phyloP scores from a whole-genome alignment of 2,797 vertebrate species.

The Moxostoma hubbsi region DNA sequence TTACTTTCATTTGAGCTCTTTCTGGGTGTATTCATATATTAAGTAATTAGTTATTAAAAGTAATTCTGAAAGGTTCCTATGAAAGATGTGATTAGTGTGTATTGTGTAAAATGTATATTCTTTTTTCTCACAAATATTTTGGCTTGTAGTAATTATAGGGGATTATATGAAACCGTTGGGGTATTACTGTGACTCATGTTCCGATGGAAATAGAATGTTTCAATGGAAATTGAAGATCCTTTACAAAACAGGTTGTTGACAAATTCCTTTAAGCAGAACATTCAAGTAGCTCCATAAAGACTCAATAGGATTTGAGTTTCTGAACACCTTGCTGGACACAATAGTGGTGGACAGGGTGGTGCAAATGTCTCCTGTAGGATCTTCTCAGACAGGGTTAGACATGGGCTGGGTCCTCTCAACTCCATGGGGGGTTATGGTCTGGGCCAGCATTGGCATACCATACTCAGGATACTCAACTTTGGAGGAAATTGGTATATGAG shows the following conservation, averaged over 20 bases:
- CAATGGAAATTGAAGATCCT: conserved; percentile 2
- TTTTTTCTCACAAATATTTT: conserved; percentile 24
- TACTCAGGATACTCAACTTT: conserved; percentile 9
- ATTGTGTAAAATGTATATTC: neutral
- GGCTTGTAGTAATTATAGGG: conserved; percentile 23
- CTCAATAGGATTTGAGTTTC: neutral
- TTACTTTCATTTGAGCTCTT: neutral
- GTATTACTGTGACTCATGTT: conserved; percentile 24
- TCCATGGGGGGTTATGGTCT: conserved; percentile 33
- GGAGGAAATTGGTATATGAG: conserved; percentile 28
- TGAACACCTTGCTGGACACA: neutral
- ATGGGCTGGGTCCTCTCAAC: conserved; percentile 41
- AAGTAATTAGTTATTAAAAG: neutral
- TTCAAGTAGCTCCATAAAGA: neutral
- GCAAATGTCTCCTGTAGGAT: neutral
- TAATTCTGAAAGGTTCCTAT: neutral
- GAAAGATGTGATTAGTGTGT: conserved; percentile 10
- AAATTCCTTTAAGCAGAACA: conserved; percentile 6
- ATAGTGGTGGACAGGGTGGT: neutral
- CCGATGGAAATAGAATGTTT: too few species aligned
- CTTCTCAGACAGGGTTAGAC: conserved; percentile 11
- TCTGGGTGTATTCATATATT: conserved; percentile 12
- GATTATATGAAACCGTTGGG: conserved; percentile 35
- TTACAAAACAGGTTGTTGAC: neutral
- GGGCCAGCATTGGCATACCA: conserved; percentile 39